Conservation (phyloP, 1,140 invertebrate genomes). For the Cylas formicarius region DNA sequence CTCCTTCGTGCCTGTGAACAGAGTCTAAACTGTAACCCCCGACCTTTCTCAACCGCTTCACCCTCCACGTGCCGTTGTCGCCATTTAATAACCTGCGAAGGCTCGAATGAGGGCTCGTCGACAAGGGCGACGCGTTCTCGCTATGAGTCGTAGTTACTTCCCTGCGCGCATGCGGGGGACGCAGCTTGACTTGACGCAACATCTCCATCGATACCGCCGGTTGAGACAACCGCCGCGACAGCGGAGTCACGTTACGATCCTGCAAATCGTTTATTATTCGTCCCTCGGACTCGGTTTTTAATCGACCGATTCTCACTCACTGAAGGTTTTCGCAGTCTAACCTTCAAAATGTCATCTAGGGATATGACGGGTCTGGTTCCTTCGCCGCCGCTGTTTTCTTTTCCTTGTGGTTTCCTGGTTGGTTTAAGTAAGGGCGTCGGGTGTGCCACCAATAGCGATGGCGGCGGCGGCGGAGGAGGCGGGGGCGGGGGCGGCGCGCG, state of each 20-base stretch:
- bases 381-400: not conserved
- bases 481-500: constrained; percentile 24
- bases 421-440: constrained; percentile 4
- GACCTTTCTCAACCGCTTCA: constrained; percentile 28
- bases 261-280: constrained; percentile 18
- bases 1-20: constrained; percentile 28
- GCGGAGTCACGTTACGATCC: constrained; percentile 19
- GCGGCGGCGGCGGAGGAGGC: constrained; percentile 20
- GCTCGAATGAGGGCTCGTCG: constrained; percentile 27
- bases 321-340: constrained; percentile 31
- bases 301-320: no score
- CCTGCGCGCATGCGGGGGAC: constrained; percentile 15
- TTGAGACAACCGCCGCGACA: constrained; percentile 11
- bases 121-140: constrained; percentile 7
- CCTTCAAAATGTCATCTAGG: constrained; percentile 32
- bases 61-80: constrained; percentile 20
- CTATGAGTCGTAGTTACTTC: not conserved
- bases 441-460: constrained; percentile 1
- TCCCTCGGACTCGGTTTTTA: not conserved
- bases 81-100: constrained; percentile 26
- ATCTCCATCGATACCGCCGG: constrained; percentile 29
- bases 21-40: constrained; percentile 32
- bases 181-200: constrained; percentile 31
- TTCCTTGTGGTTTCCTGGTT: constrained; percentile 1
- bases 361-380: constrained; percentile 29